Evolutionary conservation across 2,797 vertebrate genomes (phyloP).

Genomic region (Gymnocypris eckloni): DNA sequence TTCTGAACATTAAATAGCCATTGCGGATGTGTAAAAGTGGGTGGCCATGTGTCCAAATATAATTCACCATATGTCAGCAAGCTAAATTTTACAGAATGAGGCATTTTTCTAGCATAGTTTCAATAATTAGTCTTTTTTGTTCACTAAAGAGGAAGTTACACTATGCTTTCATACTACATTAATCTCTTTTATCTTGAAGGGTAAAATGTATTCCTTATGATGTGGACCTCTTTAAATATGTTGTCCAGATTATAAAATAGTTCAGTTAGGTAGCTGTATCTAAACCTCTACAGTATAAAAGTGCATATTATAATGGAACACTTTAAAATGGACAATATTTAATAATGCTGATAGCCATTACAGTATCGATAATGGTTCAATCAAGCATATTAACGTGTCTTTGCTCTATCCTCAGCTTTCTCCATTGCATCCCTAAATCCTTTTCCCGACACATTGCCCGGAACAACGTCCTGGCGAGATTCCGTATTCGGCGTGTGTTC

Average conservation of each 20-base stretch:
- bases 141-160: neutral
- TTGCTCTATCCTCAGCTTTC: slow-evolving; percentile 77
- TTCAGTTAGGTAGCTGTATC: neutral
- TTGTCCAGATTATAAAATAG: neutral
- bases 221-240: neutral
- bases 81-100: neutral
- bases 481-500: slow-evolving; percentile 85
- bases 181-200: neutral
- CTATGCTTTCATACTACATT: neutral
- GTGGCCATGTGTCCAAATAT: neutral
- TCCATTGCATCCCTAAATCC: slow-evolving; percentile 88
- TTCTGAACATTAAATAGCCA: neutral
- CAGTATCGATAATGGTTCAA: neutral
- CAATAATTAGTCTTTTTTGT: neutral
- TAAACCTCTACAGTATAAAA: neutral
- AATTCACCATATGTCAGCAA: neutral
- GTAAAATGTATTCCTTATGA: neutral
- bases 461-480: slow-evolving; percentile 81
- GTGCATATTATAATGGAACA: neutral
- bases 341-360: neutral
- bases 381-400: neutral
- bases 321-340: neutral
- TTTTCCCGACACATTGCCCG: slow-evolving; percentile 83
- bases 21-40: neutral
- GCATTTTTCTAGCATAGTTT: neutral